Evolutionary conservation across 1,140 invertebrate genomes (phyloP).

Genomic region (Drosophila malerkotliana): DNA sequence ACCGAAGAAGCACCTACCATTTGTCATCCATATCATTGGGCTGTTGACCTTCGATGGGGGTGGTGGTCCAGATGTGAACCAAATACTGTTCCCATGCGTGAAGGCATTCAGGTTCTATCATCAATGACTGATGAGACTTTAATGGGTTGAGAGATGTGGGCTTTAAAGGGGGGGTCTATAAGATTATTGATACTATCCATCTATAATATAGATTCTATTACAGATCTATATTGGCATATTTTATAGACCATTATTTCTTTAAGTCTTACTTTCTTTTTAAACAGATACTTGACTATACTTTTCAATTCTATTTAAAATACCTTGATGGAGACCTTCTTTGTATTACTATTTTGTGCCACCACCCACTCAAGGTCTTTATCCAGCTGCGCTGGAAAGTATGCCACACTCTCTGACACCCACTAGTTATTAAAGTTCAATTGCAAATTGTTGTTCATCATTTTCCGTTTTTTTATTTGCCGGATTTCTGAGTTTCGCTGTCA

Average conservation of each 20-base stretch:
- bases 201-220: too few species aligned
- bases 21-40: slow-evolving; percentile 22
- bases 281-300: too few species aligned
- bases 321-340: neutral
- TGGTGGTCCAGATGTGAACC: slow-evolving; percentile 6
- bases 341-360: neutral
- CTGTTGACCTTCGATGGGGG: slow-evolving; percentile 26
- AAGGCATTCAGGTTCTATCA: slow-evolving; percentile 15
- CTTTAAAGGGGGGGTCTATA: neutral
- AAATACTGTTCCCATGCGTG: slow-evolving; percentile 32
- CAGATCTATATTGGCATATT: too few species aligned
- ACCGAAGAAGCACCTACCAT: neutral
- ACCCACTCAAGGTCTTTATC: slow-evolving; percentile 8
- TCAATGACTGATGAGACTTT: too few species aligned
- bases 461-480: slow-evolving; percentile 44
- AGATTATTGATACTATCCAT: neutral
- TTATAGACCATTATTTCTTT: too few species aligned
- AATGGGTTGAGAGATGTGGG: too few species aligned
- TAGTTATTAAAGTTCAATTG: slow-evolving; percentile 10
- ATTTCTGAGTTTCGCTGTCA: slow-evolving; percentile 43
- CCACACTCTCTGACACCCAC: neutral
- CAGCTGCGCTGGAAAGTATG: slow-evolving; percentile 62
- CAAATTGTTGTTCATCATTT: slow-evolving; percentile 63
- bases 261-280: too few species aligned
- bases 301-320: neutral